These are phyloP conservation scores for Discoglossus pictus DNA, from an alignment of 2,797 vertebrate species.

Conservation along the genomic window DNA sequence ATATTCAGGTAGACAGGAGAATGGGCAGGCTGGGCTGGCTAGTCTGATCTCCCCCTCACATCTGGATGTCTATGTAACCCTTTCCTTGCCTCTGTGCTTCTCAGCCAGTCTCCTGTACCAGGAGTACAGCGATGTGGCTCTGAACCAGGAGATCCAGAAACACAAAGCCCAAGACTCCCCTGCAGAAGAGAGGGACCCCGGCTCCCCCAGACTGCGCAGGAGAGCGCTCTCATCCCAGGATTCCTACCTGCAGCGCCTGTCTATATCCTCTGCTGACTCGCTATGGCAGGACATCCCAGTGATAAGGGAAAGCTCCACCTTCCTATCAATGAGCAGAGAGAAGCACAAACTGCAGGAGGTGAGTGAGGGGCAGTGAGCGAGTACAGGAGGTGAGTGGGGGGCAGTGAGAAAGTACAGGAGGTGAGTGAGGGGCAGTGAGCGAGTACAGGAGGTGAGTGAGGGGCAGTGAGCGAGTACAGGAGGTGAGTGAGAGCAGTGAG, in stretches of 20 bases:
- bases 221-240: conserved; percentile 63
- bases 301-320: conserved; percentile 75
- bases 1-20: no score
- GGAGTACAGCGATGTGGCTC: conserved; percentile 82
- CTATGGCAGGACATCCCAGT: conserved; percentile 92
- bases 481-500: no score
- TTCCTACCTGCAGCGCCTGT: conserved; percentile 78
- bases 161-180: conserved; percentile 79
- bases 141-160: conserved; percentile 91
- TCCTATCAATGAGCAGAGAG: conserved; percentile 81
- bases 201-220: conserved; percentile 60
- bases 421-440: no score
- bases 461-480: no score
- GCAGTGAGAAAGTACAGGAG: no score
- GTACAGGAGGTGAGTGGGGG: no score
- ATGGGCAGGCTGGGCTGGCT: no score
- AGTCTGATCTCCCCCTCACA: no score
- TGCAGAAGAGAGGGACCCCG: conserved; percentile 64
- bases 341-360: conserved; percentile 94
- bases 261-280: conserved; percentile 74
- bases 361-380: no score
- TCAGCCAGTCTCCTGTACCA: conserved; percentile 72
- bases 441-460: no score
- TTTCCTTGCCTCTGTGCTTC: conserved; percentile 1
- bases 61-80: not conserved